A percentile compares a stretch with the other conserved stretches of the same genome.
phyloP scores from a whole-genome alignment of 2,888 invertebrate species.

The Drosophila villosipedis region DNA sequence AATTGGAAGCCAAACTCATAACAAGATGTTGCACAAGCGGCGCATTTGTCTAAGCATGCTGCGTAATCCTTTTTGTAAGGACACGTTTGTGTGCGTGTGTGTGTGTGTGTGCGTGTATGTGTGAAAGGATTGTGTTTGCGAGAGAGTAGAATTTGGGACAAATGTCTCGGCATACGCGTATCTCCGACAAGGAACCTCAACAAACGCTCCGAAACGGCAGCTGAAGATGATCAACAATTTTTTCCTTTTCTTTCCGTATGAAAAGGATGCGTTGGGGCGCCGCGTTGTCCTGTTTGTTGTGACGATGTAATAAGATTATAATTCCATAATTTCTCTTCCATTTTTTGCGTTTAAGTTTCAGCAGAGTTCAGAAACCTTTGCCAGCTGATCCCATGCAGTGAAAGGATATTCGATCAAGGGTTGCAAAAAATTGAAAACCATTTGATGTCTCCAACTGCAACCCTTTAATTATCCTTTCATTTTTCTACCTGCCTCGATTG shows the following conservation, averaged over 20 bases:
- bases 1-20: constrained; percentile 68
- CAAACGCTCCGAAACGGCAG: constrained; percentile 57
- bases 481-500: constrained; percentile 62
- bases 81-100: constrained; percentile 70
- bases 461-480: constrained; percentile 34
- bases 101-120: constrained; percentile 25
- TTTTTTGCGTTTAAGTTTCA: constrained; percentile 22
- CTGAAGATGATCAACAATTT: constrained; percentile 69
- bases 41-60: constrained; percentile 70
- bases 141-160: constrained; percentile 71
- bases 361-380: constrained; percentile 60
- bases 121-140: constrained; percentile 71
- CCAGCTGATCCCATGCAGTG: constrained; percentile 56
- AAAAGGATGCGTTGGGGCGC: constrained; percentile 57
- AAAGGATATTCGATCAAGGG: constrained; percentile 48
- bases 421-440: constrained; percentile 49
- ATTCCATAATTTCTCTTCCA: constrained; percentile 67
- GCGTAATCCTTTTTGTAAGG: constrained; percentile 83
- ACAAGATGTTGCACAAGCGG: constrained; percentile 73
- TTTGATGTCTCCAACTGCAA: constrained; percentile 39
- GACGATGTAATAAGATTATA: constrained; percentile 79
- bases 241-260: constrained; percentile 17
- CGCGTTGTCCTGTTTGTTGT: constrained; percentile 64
- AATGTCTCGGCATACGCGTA: constrained; percentile 71
- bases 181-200: constrained; percentile 67